A percentile compares a stretch with the other conserved stretches of the same genome.
These are phyloP conservation scores for Columba livia DNA, from an alignment of 2,113 vertebrate species.

Conservation along the genomic window DNA sequence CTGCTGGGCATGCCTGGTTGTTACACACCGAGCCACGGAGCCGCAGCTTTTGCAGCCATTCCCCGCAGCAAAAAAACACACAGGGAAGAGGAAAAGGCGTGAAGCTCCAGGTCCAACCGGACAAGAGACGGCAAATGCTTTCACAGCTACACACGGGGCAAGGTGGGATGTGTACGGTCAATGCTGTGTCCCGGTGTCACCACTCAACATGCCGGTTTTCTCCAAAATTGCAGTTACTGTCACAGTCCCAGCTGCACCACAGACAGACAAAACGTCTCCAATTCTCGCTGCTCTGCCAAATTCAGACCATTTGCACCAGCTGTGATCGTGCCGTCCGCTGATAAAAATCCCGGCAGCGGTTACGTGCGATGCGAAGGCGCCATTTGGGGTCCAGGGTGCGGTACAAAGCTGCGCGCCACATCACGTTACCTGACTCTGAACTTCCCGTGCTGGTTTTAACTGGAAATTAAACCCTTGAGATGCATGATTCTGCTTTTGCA, in stretches of 20 bases:
- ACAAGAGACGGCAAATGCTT: background rate
- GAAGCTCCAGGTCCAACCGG: background rate
- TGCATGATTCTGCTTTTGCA: background rate
- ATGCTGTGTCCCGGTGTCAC: background rate
- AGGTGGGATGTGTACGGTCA: background rate
- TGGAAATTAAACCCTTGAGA: background rate
- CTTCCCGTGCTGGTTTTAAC: background rate
- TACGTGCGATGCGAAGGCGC: background rate
- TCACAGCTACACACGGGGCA: background rate
- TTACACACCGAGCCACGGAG: background rate
- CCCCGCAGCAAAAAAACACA: background rate
- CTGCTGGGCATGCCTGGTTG: background rate
- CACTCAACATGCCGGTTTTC: background rate
- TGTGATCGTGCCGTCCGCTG: background rate
- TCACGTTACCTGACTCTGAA: background rate
- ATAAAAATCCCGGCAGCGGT: background rate
- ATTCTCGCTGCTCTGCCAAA: background rate
- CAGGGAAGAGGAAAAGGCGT: accelerated
- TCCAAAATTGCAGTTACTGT: background rate
- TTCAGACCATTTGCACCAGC: background rate
- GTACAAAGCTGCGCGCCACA: background rate
- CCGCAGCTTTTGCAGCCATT: background rate
- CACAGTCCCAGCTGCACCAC: background rate
- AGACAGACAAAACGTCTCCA: background rate
- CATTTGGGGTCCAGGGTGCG: background rate